phyloP scores from a whole-genome alignment of 2,113 vertebrate species.

The Oryzias curvinotus region DNA sequence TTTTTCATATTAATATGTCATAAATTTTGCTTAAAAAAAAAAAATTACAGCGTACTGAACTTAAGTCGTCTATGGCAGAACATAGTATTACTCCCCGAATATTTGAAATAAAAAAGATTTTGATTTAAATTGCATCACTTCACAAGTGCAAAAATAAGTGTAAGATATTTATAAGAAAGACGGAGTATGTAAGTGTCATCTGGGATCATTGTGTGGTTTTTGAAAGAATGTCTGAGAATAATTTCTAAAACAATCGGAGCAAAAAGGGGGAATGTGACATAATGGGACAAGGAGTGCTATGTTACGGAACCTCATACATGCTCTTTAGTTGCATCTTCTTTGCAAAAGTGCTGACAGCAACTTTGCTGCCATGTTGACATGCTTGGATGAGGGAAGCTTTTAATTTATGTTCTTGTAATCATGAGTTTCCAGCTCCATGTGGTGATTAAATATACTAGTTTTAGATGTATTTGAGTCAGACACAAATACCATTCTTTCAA shows the following conservation, averaged over 20 bases:
- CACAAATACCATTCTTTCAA: too few species aligned
- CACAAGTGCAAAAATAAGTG: too few species aligned
- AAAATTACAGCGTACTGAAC: too few species aligned
- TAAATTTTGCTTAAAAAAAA: too few species aligned
- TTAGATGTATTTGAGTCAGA: neutral
- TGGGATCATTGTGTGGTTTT: neutral
- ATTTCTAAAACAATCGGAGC: neutral
- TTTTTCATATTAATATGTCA: too few species aligned
- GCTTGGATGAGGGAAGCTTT: constrained; percentile 39
- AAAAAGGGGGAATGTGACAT: constrained; percentile 22
- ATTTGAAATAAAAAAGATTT: too few species aligned
- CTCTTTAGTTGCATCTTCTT: constrained; percentile 21
- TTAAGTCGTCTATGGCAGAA: too few species aligned
- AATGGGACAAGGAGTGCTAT: constrained; percentile 43
- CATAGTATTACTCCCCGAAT: too few species aligned
- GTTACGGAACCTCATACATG: too few species aligned
- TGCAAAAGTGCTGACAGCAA: constrained; percentile 46
- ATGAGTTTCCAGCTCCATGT: constrained; percentile 8
- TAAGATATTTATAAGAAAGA: too few species aligned
- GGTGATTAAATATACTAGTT: neutral
- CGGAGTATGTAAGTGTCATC: neutral
- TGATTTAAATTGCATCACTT: too few species aligned
- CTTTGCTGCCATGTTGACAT: constrained; percentile 32
- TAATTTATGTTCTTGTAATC: constrained; percentile 55
- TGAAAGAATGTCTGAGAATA: too few species aligned